phyloP scores from a whole-genome alignment of 2,113 vertebrate genomes.

The Poeciliopsis retropinna region DNA sequence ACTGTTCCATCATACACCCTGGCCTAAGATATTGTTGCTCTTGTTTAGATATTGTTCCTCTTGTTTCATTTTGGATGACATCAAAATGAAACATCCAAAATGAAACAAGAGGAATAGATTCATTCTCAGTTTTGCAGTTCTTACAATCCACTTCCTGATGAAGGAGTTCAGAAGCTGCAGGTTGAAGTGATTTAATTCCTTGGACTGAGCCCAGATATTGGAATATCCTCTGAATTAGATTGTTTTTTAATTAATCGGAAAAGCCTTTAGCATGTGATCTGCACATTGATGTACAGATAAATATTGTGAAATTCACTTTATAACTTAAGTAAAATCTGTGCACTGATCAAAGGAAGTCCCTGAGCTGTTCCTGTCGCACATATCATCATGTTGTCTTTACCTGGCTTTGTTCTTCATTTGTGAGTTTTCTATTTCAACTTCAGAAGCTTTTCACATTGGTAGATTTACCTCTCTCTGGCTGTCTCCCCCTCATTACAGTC shows the following conservation, averaged over 20 bases:
- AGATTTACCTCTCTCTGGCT: slow-evolving; percentile 28
- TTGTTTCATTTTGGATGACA: too few relatives aligned
- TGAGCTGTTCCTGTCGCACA: neutral
- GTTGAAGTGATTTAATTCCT: neutral
- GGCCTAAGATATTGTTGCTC: too few relatives aligned
- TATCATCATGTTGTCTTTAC: slow-evolving; percentile 1
- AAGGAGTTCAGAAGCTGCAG: too few relatives aligned
- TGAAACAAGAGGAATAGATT: too few relatives aligned
- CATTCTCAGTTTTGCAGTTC: too few relatives aligned
- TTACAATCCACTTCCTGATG: too few relatives aligned
- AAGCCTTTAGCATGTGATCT: neutral
- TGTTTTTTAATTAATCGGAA: neutral
- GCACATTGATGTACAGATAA: neutral
- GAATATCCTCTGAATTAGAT: neutral
- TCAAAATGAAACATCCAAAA: too few relatives aligned
- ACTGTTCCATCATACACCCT: too few relatives aligned
- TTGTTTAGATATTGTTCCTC: too few relatives aligned
- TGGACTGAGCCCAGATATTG: neutral
- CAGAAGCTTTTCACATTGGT: neutral
- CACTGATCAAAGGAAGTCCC: neutral
- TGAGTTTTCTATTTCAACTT: slow-evolving; percentile 6
- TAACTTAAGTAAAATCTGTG: fast-evolving
- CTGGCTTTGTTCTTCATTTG: neutral
- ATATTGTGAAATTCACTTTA: slow-evolving; percentile 1
- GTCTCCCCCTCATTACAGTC: slow-evolving; percentile 8